Conservation (phyloP, 2,888 invertebrate genomes). For the Caenorhabditis panamensis region DNA sequence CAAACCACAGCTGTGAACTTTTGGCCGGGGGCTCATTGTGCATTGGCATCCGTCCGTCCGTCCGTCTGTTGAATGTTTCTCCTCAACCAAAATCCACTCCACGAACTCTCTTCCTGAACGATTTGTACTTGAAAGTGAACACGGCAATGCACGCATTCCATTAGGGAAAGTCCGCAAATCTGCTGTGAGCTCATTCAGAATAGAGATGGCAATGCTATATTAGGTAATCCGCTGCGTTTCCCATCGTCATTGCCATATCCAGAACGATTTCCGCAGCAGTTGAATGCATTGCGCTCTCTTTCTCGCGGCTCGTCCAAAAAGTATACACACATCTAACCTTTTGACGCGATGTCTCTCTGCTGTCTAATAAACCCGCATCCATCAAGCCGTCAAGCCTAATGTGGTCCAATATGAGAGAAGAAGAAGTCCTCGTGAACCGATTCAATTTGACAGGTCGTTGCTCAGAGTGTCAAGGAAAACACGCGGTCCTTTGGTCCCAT, state of each 20-base stretch:
- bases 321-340: conserved; percentile 47
- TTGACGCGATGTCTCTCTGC: conserved; percentile 33
- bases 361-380: conserved; percentile 58
- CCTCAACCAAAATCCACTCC: conserved; percentile 22
- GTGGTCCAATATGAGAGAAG: conserved; percentile 21
- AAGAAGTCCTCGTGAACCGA: not conserved
- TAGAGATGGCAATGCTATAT: conserved; percentile 2
- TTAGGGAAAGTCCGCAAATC: conserved; percentile 8
- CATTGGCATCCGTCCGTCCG: conserved; percentile 52
- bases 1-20: conserved; percentile 62
- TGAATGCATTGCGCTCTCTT: not conserved
- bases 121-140: conserved; percentile 10
- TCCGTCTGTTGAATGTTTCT: conserved; percentile 34
- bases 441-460: not conserved
- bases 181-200: conserved; percentile 1
- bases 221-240: conserved; percentile 31
- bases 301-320: conserved; percentile 13
- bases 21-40: conserved; percentile 50
- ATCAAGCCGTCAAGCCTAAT: conserved; percentile 38
- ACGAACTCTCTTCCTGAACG: conserved; percentile 17
- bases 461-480: not conserved
- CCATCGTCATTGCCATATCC: conserved; percentile 16
- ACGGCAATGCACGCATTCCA: not conserved
- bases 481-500: not conserved
- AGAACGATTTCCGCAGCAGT: conserved; percentile 43